phyloP scores from a whole-genome alignment of 2,797 vertebrate species.

The Microhierax caerulescens region DNA sequence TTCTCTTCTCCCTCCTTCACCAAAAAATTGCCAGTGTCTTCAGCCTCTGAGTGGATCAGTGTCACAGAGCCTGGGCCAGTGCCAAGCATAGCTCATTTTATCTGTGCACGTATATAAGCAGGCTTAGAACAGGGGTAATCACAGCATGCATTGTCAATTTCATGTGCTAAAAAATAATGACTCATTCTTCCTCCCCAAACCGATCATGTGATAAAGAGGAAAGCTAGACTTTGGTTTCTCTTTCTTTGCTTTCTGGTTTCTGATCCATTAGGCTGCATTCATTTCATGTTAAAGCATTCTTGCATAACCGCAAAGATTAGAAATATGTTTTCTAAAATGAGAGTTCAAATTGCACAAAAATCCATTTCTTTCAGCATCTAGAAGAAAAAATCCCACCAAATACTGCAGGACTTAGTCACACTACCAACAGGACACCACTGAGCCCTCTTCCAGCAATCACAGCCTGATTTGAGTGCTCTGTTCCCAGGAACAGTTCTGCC shows the following conservation, averaged over 20 bases:
- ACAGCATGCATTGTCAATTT: neutral
- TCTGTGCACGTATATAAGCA: neutral
- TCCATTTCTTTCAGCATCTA: neutral
- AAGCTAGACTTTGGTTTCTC: neutral
- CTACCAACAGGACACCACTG: neutral
- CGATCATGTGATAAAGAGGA: neutral
- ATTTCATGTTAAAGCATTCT: neutral
- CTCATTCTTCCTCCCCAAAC: constrained; percentile 27
- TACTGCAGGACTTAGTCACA: neutral
- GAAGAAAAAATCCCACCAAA: neutral
- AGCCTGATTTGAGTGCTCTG: neutral
- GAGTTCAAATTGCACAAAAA: neutral
- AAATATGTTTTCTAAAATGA: neutral
- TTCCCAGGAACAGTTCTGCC: neutral
- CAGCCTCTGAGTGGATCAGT: neutral
- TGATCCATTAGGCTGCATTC: neutral
- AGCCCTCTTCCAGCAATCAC: neutral
- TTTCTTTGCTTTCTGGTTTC: constrained; percentile 9
- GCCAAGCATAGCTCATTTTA: neutral
- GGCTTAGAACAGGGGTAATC: neutral
- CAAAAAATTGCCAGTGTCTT: neutral
- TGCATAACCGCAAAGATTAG: neutral
- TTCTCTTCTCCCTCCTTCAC: neutral
- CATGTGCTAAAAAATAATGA: neutral
- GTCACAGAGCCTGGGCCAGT: neutral